A percentile compares a stretch with the other conserved stretches of the same genome.
Evolutionary conservation across 2,888 invertebrate species (phyloP).

Genomic region (Hermodice carunculata): DNA sequence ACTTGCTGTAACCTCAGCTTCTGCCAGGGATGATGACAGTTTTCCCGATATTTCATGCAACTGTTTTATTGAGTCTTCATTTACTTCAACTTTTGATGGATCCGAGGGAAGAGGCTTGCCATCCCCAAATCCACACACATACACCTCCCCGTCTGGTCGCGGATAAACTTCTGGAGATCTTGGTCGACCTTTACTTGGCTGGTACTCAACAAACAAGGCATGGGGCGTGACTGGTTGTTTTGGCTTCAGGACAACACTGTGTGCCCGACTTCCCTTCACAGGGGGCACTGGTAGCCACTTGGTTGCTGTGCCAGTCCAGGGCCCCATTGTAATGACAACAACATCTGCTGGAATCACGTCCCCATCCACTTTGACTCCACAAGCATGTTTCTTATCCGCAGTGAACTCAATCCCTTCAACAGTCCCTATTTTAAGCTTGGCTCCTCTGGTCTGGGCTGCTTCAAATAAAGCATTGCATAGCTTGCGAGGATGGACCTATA

Average conservation of each 20-base stretch:
- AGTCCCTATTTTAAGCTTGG: constrained; percentile 16
- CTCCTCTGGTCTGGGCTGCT: constrained; percentile 18
- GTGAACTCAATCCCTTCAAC: constrained; percentile 30
- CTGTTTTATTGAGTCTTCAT: constrained; percentile 14
- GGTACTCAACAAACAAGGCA: constrained; percentile 37
- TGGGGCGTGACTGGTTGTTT: constrained; percentile 22
- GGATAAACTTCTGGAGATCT: constrained; percentile 44
- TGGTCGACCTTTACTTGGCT: background rate
- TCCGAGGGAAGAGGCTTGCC: constrained; percentile 30
- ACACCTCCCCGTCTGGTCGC: constrained; percentile 44
- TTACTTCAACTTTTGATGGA: constrained; percentile 23
- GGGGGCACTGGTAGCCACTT: constrained; percentile 34
- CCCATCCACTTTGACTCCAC: constrained; percentile 32
- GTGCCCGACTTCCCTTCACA: constrained; percentile 34
- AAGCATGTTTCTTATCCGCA: constrained; percentile 15
- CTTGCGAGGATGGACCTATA: constrained; percentile 39
- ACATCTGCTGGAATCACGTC: constrained; percentile 35
- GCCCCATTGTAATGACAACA: constrained; percentile 46
- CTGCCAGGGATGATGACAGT: constrained; percentile 22
- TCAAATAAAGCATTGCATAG: constrained; percentile 30
- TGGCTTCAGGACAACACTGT: constrained; percentile 28
- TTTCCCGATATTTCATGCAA: constrained; percentile 18
- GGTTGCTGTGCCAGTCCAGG: constrained; percentile 40
- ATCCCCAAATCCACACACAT: constrained; percentile 39
- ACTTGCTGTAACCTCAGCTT: constrained; percentile 14